These are phyloP conservation scores for Ophioderma brevispina DNA, from an alignment of 35 echinoderm and acorn worm genomes.

Conservation along the genomic window DNA sequence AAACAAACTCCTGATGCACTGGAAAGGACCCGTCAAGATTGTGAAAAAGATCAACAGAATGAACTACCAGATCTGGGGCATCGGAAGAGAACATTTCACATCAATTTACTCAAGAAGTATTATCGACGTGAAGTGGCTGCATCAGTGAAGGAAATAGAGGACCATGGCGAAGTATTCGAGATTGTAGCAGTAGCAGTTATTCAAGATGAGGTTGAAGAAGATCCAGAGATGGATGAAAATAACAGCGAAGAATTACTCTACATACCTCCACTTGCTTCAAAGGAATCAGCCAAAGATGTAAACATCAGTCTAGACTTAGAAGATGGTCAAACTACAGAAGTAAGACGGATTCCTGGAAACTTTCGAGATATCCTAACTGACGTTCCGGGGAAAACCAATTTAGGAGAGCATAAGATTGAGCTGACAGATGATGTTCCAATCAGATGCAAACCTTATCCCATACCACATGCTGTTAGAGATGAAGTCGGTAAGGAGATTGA, in stretches of 20 bases:
- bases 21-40: slow-evolving; percentile 38
- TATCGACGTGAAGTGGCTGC: slow-evolving; percentile 3
- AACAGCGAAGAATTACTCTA: neutral
- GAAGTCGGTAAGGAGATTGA: slow-evolving; percentile 19
- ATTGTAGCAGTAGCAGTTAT: slow-evolving; percentile 23
- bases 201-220: neutral
- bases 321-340: neutral
- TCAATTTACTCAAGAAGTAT: slow-evolving; percentile 49
- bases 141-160: neutral
- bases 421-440: neutral
- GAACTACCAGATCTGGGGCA: slow-evolving; percentile 45
- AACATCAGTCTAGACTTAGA: neutral
- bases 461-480: slow-evolving; percentile 21
- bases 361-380: slow-evolving; percentile 43
- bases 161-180: neutral
- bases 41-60: slow-evolving; percentile 19
- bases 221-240: neutral
- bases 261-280: slow-evolving; percentile 20
- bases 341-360: neutral
- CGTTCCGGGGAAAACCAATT: slow-evolving; percentile 44
- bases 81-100: slow-evolving; percentile 50
- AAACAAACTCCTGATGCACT: slow-evolving; percentile 69
- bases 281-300: no score
- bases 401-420: slow-evolving; percentile 50
- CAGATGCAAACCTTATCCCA: slow-evolving; percentile 42